phyloP scores from a whole-genome alignment of 2,797 vertebrate genomes.

The Megaceryle alcyon region DNA sequence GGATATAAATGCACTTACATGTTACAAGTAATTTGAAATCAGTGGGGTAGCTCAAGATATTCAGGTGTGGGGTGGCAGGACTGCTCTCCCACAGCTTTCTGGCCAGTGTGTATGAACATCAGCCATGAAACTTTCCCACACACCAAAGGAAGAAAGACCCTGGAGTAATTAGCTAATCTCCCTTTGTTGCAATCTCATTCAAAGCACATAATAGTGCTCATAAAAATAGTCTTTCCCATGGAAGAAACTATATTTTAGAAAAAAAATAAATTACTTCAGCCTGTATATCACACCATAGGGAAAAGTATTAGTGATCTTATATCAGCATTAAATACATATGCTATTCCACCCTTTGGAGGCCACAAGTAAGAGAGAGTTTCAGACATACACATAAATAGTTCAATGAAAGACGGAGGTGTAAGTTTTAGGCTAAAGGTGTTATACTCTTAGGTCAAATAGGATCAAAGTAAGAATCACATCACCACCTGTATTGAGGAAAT shows the following conservation, averaged over 20 bases:
- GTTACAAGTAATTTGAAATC: not conserved
- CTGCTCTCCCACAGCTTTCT: not conserved
- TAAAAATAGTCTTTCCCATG: slow-evolving; percentile 31
- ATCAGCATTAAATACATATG: not conserved
- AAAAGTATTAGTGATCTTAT: slow-evolving; percentile 2
- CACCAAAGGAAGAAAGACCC: not conserved
- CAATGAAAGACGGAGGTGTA: not conserved
- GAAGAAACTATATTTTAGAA: not conserved
- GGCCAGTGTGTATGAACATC: not conserved
- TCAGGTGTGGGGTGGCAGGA: not conserved
- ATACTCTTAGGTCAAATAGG: not conserved
- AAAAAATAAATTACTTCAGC: not conserved
- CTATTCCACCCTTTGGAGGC: not conserved
- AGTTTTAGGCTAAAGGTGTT: not conserved
- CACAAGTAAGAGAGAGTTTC: not conserved
- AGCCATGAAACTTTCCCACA: slow-evolving; percentile 27
- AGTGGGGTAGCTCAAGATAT: not conserved
- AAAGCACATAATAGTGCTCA: not conserved
- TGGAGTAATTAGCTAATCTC: slow-evolving; percentile 50
- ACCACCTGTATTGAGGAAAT: not conserved
- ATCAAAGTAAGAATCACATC: not conserved
- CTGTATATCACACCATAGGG: not conserved
- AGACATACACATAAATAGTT: not conserved
- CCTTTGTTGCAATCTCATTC: slow-evolving; percentile 14
- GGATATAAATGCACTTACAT: not conserved